Evolutionary conservation across 2,113 vertebrate species (phyloP).

Genomic region (Scomber colias): DNA sequence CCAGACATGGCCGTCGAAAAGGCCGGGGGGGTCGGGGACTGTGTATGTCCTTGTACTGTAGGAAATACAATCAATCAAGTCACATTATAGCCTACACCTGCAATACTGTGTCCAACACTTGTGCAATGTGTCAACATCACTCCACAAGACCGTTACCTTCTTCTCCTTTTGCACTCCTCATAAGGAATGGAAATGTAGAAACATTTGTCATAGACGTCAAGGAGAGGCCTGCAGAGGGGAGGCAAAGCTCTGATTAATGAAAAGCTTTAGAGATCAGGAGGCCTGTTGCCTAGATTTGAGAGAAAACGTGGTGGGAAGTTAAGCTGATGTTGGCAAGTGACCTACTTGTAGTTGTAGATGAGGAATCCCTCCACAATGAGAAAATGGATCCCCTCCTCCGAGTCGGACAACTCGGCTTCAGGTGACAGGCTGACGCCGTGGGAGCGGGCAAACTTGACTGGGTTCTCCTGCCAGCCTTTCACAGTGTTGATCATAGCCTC

Average conservation of each 20-base stretch:
- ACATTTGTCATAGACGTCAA: conserved; percentile 89
- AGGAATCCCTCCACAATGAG: conserved; percentile 96
- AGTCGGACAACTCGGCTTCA: conserved; percentile 65
- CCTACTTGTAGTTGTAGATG: conserved; percentile 93
- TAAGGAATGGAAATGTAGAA: conserved; percentile 95
- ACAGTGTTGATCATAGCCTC: conserved; percentile 87
- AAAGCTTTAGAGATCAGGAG: conserved; percentile 1
- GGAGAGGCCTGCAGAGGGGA: conserved; percentile 87
- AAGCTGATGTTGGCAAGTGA: neutral
- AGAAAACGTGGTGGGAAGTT: neutral
- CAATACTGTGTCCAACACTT: neutral
- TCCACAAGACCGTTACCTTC: conserved; percentile 85
- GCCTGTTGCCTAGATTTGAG: neutral
- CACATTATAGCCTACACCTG: neutral
- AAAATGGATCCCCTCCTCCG: conserved; percentile 85
- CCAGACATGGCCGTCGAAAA: conserved; percentile 87
- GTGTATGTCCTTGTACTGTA: conserved; percentile 84
- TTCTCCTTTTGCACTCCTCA: conserved; percentile 93
- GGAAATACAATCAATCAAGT: conserved; percentile 22
- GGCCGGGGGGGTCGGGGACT: conserved; percentile 83
- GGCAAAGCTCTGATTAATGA: conserved; percentile 41
- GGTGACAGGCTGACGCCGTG: conserved; percentile 83
- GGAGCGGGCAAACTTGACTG: conserved; percentile 87
- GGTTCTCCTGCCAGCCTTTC: conserved; percentile 87
- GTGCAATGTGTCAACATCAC: neutral